phyloP scores from a whole-genome alignment of 2,113 vertebrate species.

The Typhlomys cinereus region DNA sequence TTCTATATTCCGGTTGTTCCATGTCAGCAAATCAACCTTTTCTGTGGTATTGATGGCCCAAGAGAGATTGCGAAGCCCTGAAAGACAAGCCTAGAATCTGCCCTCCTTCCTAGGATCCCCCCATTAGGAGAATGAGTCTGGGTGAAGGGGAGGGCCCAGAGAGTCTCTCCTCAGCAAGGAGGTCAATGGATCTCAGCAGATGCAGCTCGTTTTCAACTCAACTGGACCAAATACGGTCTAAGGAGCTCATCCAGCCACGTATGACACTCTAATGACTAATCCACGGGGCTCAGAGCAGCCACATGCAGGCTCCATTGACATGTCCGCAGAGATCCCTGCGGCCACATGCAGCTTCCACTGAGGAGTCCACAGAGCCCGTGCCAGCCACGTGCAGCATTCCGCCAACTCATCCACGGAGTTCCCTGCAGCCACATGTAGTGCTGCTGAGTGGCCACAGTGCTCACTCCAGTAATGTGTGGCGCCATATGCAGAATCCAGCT shows the following conservation, averaged over 20 bases:
- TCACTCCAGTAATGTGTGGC: too few relatives aligned
- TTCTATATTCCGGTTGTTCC: neutral
- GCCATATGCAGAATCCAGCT: too few relatives aligned
- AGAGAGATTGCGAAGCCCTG: neutral
- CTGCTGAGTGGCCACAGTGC: too few relatives aligned
- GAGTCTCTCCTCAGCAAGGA: accelerated
- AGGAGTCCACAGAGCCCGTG: too few relatives aligned
- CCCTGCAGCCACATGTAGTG: too few relatives aligned
- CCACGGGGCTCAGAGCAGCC: neutral
- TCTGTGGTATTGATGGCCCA: neutral
- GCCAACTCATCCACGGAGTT: too few relatives aligned
- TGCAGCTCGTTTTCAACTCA: accelerated
- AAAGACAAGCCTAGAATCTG: neutral
- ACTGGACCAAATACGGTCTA: accelerated
- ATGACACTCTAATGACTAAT: accelerated
- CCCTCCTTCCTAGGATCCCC: accelerated
- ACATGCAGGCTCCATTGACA: too few relatives aligned
- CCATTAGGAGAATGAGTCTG: accelerated
- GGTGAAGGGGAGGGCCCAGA: neutral
- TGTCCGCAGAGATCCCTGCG: too few relatives aligned
- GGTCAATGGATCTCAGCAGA: accelerated
- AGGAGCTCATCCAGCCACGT: accelerated
- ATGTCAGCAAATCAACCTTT: neutral
- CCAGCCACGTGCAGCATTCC: too few relatives aligned
- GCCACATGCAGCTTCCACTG: too few relatives aligned